Evolutionary conservation across 2,888 invertebrate species (phyloP).

Genomic region (Timandra comae): DNA sequence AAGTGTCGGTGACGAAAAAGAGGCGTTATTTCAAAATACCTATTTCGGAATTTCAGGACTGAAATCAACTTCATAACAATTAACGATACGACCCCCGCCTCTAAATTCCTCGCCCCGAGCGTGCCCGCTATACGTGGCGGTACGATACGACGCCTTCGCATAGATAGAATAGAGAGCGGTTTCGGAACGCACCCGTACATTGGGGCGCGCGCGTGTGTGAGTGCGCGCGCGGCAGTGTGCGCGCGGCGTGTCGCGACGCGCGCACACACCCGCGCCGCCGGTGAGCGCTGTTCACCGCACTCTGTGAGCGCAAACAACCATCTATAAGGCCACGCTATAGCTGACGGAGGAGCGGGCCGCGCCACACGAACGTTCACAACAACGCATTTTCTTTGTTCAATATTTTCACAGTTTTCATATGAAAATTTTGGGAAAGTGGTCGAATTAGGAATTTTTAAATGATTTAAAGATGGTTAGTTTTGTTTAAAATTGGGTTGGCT

Average conservation of each 20-base stretch:
- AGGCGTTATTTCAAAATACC: constrained; percentile 73
- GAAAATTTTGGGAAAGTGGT: constrained; percentile 9
- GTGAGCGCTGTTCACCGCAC: constrained; percentile 78
- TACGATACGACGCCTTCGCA: constrained; percentile 76
- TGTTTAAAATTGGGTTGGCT: too few species aligned
- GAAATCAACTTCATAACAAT: constrained; percentile 78
- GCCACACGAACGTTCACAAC: constrained; percentile 51
- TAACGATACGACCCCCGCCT: constrained; percentile 77
- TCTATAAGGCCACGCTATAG: constrained; percentile 78
- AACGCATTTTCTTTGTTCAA: constrained; percentile 37
- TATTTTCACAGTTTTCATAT: constrained; percentile 15
- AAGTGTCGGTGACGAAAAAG: constrained; percentile 52
- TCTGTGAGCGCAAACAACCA: constrained; percentile 78
- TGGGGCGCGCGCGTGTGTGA: constrained; percentile 35
- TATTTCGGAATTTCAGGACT: constrained; percentile 76
- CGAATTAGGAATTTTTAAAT: neutral
- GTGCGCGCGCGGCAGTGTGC: constrained; percentile 33
- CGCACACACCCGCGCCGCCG: constrained; percentile 67
- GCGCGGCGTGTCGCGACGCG: constrained; percentile 39
- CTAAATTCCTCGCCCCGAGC: constrained; percentile 77
- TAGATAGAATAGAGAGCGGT: constrained; percentile 78
- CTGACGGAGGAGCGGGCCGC: constrained; percentile 67
- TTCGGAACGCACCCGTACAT: constrained; percentile 74
- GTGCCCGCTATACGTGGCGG: constrained; percentile 74
- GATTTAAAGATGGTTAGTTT: too few species aligned